Evolutionary conservation across 2,888 invertebrate genomes (phyloP).

Genomic region (Drosophila rellima): DNA sequence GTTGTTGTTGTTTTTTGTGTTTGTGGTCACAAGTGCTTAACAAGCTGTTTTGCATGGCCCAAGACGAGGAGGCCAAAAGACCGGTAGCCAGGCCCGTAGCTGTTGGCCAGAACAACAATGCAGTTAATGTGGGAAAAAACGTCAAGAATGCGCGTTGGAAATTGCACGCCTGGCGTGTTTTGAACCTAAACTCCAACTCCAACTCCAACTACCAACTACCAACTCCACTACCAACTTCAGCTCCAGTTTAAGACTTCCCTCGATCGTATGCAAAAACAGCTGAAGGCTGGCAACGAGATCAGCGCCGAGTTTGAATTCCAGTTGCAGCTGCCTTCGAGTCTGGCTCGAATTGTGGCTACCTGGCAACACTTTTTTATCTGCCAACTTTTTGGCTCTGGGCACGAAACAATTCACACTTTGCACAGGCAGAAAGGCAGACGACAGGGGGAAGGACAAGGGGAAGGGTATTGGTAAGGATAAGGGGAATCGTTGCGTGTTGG

Average conservation of each 20-base stretch:
- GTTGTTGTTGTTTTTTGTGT: constrained; percentile 40
- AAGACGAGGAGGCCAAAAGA: constrained; percentile 36
- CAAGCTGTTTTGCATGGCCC: constrained; percentile 84
- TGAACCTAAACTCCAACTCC: background rate
- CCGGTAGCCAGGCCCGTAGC: constrained; percentile 59
- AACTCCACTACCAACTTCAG: background rate
- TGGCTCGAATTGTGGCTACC: constrained; percentile 43
- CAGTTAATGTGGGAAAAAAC: constrained; percentile 84
- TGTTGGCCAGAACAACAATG: constrained; percentile 66
- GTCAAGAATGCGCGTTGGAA: constrained; percentile 81
- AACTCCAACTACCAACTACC: background rate
- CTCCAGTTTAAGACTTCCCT: constrained; percentile 6
- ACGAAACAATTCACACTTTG: constrained; percentile 81
- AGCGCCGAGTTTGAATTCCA: background rate
- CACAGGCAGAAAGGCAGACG: background rate
- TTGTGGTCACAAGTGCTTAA: constrained; percentile 77
- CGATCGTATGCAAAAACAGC: constrained; percentile 74
- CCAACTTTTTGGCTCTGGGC: constrained; percentile 64
- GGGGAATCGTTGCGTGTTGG: constrained; percentile 67
- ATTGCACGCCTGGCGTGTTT: constrained; percentile 61
- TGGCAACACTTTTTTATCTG: constrained; percentile 71
- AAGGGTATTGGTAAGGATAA: background rate
- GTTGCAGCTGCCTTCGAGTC: constrained; percentile 13
- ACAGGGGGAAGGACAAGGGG: background rate
- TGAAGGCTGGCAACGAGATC: constrained; percentile 19